Evolutionary conservation across 2,888 invertebrate species (phyloP).

Genomic region (Eristalinus sepulchralis): DNA sequence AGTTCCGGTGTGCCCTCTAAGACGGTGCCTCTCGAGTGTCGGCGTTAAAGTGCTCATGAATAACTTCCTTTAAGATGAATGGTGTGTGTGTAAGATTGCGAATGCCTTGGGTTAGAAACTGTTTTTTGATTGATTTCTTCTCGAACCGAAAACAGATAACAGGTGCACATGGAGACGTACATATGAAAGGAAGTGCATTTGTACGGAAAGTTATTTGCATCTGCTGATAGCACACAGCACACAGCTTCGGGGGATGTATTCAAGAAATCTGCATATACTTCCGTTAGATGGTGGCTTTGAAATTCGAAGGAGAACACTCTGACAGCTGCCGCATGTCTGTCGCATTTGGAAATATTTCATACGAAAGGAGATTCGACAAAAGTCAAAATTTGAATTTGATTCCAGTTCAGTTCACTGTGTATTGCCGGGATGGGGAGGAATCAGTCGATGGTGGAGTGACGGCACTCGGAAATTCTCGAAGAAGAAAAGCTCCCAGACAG

Average conservation of each 20-base stretch:
- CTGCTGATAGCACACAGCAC: background rate
- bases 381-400: no score
- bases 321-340: no score
- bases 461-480: no score
- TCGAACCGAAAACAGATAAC: background rate
- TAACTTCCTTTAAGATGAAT: background rate
- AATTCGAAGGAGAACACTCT: no score
- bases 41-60: background rate
- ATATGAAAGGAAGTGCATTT: background rate
- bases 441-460: no score
- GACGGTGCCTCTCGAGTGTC: background rate
- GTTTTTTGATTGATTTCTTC: background rate
- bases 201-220: background rate
- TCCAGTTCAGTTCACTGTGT: no score
- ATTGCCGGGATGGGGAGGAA: no score
- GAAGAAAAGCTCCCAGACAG: no score
- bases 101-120: background rate
- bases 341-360: no score
- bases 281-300: no score
- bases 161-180: background rate
- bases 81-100: background rate
- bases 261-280: background rate
- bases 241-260: background rate
- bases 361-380: no score
- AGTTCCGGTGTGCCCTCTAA: background rate